These are phyloP conservation scores for Phainopepla nitens DNA, from an alignment of 2,113 vertebrate genomes.

Conservation along the genomic window DNA sequence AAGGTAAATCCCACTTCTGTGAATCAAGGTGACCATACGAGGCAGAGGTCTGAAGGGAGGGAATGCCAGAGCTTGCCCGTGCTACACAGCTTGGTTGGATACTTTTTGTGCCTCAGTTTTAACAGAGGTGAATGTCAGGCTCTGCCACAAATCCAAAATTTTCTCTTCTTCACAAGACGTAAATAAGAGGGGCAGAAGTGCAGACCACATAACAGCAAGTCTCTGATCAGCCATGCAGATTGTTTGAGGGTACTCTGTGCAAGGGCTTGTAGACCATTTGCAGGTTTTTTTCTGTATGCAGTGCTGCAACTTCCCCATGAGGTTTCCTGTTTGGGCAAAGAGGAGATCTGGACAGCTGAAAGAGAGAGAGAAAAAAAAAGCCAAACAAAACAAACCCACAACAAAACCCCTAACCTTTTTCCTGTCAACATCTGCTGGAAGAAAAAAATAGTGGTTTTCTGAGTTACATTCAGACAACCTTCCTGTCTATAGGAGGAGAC, in stretches of 20 bases:
- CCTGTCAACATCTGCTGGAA: background rate
- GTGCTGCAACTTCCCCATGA: background rate
- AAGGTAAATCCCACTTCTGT: background rate
- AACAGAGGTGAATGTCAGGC: fast-evolving
- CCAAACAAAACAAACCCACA: background rate
- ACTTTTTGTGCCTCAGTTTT: background rate
- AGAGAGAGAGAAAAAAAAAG: background rate
- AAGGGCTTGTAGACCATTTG: background rate
- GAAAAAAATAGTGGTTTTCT: background rate
- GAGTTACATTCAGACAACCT: background rate
- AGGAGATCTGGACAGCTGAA: background rate
- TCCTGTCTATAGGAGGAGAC: background rate
- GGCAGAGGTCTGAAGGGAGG: background rate
- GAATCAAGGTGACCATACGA: background rate
- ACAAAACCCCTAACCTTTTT: background rate
- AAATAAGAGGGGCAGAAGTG: background rate
- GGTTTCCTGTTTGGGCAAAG: conserved; percentile 33
- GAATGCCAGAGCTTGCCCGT: fast-evolving
- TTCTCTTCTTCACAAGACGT: background rate
- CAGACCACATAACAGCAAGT: background rate
- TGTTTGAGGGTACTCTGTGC: background rate
- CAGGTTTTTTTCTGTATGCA: background rate
- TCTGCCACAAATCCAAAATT: background rate
- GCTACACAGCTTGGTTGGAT: background rate
- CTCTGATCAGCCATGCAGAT: background rate